phyloP scores from a whole-genome alignment of 2,888 invertebrate species.

The Epirrhoe alternata region DNA sequence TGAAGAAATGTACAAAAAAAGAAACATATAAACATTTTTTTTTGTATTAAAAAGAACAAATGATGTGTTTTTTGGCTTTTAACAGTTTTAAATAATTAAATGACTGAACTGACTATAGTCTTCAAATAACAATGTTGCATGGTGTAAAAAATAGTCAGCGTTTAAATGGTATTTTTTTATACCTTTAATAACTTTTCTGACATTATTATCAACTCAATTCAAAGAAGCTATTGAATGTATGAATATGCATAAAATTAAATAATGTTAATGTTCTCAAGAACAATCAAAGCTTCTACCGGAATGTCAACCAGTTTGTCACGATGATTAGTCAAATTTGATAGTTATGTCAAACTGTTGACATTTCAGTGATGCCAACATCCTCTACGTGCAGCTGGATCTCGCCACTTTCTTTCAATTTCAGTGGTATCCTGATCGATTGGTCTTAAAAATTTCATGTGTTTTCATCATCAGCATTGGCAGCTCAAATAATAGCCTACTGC shows the following conservation, averaged over 20 bases:
- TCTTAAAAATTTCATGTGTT: too few relatives aligned
- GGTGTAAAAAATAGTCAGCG: background rate
- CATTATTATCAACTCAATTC: too few relatives aligned
- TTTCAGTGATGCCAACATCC: slow-evolving; percentile 1
- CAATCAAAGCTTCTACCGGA: background rate
- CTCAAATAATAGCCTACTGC: too few relatives aligned
- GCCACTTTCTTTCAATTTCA: background rate
- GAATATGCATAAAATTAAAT: too few relatives aligned
- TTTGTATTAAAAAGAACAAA: background rate
- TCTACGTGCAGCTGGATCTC: background rate
- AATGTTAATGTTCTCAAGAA: too few relatives aligned
- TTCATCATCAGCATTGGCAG: too few relatives aligned
- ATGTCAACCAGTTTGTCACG: slow-evolving; percentile 1
- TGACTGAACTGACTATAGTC: background rate
- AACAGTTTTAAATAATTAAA: background rate
- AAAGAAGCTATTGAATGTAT: too few relatives aligned
- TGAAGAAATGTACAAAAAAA: background rate
- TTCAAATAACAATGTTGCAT: background rate
- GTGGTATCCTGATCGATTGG: too few relatives aligned
- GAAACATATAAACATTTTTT: background rate
- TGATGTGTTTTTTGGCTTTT: background rate
- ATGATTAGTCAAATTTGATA: slow-evolving; percentile 8
- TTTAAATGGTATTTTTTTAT: background rate
- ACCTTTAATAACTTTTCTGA: too few relatives aligned
- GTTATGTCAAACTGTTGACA: slow-evolving; percentile 4